These are phyloP conservation scores for Acanthaster planci DNA, from an alignment of 35 echinoderm and acorn worm species.

Conservation along the genomic window DNA sequence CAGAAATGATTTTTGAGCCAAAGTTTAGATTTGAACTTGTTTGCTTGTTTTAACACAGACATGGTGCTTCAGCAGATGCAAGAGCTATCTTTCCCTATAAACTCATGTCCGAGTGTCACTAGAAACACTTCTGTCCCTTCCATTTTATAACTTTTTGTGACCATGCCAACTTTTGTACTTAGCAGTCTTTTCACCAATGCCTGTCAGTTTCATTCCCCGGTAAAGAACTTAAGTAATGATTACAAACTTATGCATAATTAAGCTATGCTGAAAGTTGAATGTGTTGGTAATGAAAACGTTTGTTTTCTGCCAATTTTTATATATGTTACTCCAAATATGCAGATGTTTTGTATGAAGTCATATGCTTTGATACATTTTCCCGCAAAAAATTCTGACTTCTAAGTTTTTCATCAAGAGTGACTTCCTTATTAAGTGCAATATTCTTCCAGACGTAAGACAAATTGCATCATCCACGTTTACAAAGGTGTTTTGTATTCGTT, in stretches of 20 bases:
- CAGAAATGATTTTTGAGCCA: not conserved
- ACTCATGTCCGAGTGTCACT: not conserved
- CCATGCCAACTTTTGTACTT: not conserved
- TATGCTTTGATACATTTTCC: no score
- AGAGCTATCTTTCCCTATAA: not conserved
- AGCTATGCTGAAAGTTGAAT: conserved; percentile 13
- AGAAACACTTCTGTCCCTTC: not conserved
- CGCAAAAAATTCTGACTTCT: no score
- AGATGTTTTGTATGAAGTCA: no score
- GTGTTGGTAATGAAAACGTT: conserved; percentile 6
- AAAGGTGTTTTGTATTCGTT: no score
- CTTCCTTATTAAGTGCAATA: no score
- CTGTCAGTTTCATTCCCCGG: not conserved
- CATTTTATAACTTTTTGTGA: conserved; percentile 1
- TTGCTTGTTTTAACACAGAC: not conserved
- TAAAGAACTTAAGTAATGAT: not conserved
- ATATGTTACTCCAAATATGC: no score
- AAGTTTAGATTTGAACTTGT: not conserved
- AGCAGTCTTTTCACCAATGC: not conserved
- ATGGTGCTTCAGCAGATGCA: not conserved
- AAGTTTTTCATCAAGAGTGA: no score
- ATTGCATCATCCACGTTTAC: no score
- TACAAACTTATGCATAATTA: not conserved
- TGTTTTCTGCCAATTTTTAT: conserved; percentile 7
- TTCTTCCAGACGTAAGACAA: no score